A percentile compares a stretch with the other conserved stretches of the same genome.
phyloP scores from a whole-genome alignment of 2,113 vertebrate species.

The Misgurnus anguillicaudatus region DNA sequence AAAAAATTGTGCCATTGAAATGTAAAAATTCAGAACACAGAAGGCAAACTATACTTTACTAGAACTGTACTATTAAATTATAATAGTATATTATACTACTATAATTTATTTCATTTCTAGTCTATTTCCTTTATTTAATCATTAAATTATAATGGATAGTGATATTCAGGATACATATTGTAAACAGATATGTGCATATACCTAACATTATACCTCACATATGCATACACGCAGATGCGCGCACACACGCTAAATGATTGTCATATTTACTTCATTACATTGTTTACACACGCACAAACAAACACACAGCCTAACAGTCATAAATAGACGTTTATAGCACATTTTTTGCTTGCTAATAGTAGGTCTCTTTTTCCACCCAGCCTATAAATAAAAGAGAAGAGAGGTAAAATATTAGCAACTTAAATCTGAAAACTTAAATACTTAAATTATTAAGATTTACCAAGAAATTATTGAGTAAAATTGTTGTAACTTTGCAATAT shows the following conservation, averaged over 20 bases:
- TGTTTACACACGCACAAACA: constrained; percentile 23
- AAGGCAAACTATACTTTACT: no score
- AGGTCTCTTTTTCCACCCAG: constrained; percentile 84
- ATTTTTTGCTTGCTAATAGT: constrained; percentile 76
- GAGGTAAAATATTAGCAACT: neutral
- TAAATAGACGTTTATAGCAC: constrained; percentile 41
- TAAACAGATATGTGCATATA: constrained; percentile 3
- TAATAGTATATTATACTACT: no score
- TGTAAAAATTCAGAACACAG: neutral
- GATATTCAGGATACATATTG: constrained; percentile 25
- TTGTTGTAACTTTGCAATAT: no score
- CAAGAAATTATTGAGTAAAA: no score
- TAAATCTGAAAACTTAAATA: no score
- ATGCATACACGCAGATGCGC: neutral
- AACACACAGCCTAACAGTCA: constrained; percentile 34
- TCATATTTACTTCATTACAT: no score
- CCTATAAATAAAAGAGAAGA: constrained; percentile 71
- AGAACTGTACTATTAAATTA: no score
- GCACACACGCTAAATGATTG: neutral
- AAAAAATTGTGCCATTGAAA: neutral
- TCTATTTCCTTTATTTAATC: neutral
- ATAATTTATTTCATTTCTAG: no score
- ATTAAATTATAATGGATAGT: neutral
- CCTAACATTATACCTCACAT: constrained; percentile 23
- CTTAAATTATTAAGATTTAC: no score